Base-by-base conservation (phyloP, 2,888 invertebrate genomes). In the Xanthia togata region DNA sequence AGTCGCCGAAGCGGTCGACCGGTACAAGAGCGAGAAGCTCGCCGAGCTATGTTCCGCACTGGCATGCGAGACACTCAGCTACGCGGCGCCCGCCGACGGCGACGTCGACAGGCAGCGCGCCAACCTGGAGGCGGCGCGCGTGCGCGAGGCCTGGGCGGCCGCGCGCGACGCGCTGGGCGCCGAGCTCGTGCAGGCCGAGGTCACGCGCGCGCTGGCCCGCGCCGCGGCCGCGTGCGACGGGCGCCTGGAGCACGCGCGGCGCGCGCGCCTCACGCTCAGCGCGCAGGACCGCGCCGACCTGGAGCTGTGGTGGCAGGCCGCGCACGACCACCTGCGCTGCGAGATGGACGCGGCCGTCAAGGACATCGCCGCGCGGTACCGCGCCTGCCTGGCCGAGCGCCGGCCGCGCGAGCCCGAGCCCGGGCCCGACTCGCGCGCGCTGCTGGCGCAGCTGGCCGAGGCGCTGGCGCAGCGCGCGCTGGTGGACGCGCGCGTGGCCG, bases 181-280 rank as follows among this genome's bases (percentile, higher is more conserved):
- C 3, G 98, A 98, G 92, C 95, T 98, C 47, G 98, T 98, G 47
- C 98, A 98, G 90, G 97, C 98, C 0, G 98, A 98, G 94, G 98
- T 98, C 80, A 97, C 98, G 31, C 98, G 98, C 78, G 98, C 98
- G 11, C 97, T 98, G 90, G 96, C 97, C 89, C 97, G 98, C 60
- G 98, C 98, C 76, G 98, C 98, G 9, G 97, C 97, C 89, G 95
- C 97, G 8, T 98, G 98, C 91, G 98, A 98, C 89, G 95, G 95
- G 55, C 97, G 97, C 60, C 94, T 97, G n/a, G 96, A 96, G 63
- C 93, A 93, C 9, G 96, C 97, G 82, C 96, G 97, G 44, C 92
- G 94, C 81, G 96, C 96, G 69, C 97, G 97, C 73, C 97, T 97
- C 89, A 97, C 97, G 81, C 96, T 98, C 38, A 97, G 97, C n/a